Evolutionary conservation across 1,140 invertebrate species (phyloP).

Genomic region (Drosophila punjabiensis): DNA sequence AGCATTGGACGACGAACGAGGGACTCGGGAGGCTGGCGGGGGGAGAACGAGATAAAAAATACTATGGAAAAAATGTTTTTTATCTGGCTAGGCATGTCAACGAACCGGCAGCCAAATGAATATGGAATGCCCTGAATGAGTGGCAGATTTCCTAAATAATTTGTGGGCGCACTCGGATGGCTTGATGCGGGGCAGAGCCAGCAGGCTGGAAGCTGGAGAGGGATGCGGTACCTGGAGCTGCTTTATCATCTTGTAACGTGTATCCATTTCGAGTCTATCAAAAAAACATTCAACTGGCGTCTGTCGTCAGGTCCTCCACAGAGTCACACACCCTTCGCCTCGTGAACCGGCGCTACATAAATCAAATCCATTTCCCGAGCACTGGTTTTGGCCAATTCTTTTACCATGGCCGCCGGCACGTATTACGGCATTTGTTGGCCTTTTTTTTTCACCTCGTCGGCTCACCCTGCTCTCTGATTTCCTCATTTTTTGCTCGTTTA

Average conservation of each 20-base stretch:
- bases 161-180: constrained; percentile 63
- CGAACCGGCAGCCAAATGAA: constrained; percentile 75
- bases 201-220: not conserved
- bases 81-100: constrained; percentile 63
- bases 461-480: constrained; percentile 21
- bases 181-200: not conserved
- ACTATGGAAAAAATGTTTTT: constrained; percentile 57
- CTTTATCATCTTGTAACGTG: constrained; percentile 82
- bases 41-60: constrained; percentile 40
- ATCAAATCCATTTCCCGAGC: constrained; percentile 68
- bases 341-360: constrained; percentile 57
- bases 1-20: no score
- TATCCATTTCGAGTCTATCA: constrained; percentile 76
- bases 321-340: constrained; percentile 11
- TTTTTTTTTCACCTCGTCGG: constrained; percentile 27
- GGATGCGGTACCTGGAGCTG: constrained; percentile 31
- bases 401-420: constrained; percentile 39
- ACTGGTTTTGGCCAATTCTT: constrained; percentile 62
- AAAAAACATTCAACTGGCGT: constrained; percentile 67
- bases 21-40: not conserved
- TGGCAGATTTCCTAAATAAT: constrained; percentile 76
- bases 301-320: constrained; percentile 16
- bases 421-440: constrained; percentile 74
- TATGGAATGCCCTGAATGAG: constrained; percentile 70
- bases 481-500: constrained; percentile 1